A percentile compares a stretch with the other conserved stretches of the same genome.
Evolutionary conservation across 2,888 invertebrate species (phyloP).

Genomic region (Apantesis nais): DNA sequence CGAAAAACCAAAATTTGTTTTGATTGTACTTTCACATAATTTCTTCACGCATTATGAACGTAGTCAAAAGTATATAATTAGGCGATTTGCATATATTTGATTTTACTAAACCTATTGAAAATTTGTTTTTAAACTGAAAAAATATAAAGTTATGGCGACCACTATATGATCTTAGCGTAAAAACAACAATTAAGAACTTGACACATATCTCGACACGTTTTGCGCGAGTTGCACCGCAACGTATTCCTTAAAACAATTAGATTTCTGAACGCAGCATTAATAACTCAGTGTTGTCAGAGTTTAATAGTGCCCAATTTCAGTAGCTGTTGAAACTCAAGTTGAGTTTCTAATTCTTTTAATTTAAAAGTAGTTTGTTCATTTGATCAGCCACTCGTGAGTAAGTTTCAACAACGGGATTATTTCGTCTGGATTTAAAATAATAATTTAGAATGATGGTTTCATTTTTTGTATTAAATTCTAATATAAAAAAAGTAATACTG

Average conservation of each 20-base stretch:
- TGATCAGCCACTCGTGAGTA: background rate
- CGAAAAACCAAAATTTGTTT: no score
- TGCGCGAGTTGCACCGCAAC: no score
- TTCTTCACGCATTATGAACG: no score
- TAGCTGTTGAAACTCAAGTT: background rate
- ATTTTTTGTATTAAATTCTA: no score
- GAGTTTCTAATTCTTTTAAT: no score
- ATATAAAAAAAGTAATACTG: no score
- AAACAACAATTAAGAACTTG: background rate
- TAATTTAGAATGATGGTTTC: background rate
- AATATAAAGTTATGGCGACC: background rate
- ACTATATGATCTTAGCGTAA: background rate
- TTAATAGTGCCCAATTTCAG: background rate
- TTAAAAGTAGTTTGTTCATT: no score
- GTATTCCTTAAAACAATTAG: background rate
- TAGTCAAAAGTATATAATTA: no score
- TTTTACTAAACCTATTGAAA: background rate
- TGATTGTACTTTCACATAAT: background rate
- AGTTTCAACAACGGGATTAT: background rate
- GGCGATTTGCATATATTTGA: background rate
- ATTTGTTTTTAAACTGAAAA: background rate
- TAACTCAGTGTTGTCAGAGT: conserved; percentile 30
- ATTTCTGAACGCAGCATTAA: conserved; percentile 34
- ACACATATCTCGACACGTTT: no score
- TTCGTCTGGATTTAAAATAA: background rate